These are phyloP conservation scores for Radopholus similis DNA, from an alignment of 1,140 invertebrate genomes.

Conservation along the genomic window DNA sequence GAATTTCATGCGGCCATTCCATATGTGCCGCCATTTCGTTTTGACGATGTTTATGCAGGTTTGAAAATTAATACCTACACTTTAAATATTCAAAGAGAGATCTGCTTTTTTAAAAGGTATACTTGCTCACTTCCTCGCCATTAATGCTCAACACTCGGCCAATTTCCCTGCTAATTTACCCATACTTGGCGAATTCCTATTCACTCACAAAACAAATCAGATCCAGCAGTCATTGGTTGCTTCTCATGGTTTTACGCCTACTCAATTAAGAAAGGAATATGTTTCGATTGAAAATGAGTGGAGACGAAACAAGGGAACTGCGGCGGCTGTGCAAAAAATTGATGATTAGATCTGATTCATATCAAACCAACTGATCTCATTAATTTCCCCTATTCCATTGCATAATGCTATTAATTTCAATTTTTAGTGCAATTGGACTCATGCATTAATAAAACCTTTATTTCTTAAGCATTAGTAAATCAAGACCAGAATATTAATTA, in stretches of 20 bases:
- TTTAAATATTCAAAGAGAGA: neutral
- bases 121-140: slow-evolving; percentile 37
- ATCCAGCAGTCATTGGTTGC: neutral
- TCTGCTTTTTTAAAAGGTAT: slow-evolving; percentile 26
- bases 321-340: neutral
- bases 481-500: too few species aligned
- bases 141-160: slow-evolving; percentile 13
- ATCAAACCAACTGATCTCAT: too few species aligned
- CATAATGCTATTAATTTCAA: too few species aligned
- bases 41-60: slow-evolving; percentile 55
- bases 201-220: neutral
- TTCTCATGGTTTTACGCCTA: neutral
- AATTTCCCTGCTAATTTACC: slow-evolving; percentile 16
- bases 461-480: too few species aligned
- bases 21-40: slow-evolving; percentile 37
- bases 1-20: slow-evolving; percentile 47
- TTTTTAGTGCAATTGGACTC: neutral
- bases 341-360: too few species aligned
- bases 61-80: slow-evolving; percentile 1
- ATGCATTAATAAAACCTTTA: neutral
- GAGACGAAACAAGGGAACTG: too few species aligned
- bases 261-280: neutral
- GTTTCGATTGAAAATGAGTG: too few species aligned
- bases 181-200: neutral
- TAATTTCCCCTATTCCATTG: too few species aligned